Conservation (phyloP, 2,113 vertebrate genomes). For the Mobula hypostoma region DNA sequence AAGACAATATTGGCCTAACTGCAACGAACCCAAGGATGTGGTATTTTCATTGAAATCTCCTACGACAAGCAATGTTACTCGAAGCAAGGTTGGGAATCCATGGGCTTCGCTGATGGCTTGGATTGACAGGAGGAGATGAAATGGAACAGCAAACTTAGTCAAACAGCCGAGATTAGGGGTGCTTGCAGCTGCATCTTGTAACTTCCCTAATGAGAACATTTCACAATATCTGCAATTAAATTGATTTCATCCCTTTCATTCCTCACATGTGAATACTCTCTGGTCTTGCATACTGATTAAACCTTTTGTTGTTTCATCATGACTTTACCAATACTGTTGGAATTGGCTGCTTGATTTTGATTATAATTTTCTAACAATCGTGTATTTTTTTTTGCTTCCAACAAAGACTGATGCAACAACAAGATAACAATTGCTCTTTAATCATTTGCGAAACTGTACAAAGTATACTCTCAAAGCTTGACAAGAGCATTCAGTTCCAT, state of each 20-base stretch:
- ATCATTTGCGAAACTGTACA: background rate
- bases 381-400: background rate
- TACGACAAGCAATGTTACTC: background rate
- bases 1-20: background rate
- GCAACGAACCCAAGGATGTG: background rate
- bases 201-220: background rate
- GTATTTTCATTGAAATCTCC: background rate
- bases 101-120: background rate
- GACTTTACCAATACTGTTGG: background rate
- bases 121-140: background rate
- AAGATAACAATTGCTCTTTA: background rate
- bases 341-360: conserved; percentile 22
- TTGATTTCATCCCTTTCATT: background rate
- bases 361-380: background rate
- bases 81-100: background rate
- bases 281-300: background rate
- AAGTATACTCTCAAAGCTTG: background rate
- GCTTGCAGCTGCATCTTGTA: background rate
- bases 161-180: background rate
- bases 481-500: too few species aligned
- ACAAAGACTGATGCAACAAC: background rate
- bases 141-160: background rate
- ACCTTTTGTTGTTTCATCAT: background rate
- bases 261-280: background rate
- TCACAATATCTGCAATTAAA: background rate